A percentile compares a stretch with the other conserved stretches of the same genome.
Conservation (phyloP, 2,113 vertebrate genomes). For the Pontoporia blainvillei region DNA sequence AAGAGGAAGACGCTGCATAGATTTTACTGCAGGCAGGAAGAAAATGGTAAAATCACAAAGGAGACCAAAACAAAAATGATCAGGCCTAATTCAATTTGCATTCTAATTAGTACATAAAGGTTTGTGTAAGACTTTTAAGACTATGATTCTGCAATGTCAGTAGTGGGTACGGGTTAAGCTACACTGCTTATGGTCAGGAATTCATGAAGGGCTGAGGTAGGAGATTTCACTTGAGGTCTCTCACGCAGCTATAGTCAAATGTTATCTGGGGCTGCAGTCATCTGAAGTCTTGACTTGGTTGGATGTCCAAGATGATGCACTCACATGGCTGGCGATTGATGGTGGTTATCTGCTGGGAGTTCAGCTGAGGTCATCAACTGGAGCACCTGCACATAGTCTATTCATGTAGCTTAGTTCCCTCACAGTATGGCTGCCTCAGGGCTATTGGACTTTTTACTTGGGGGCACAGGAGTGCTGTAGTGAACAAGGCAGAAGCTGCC, state of each 20-base stretch:
- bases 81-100: neutral
- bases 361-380: neutral
- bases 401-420: neutral
- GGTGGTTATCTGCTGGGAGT: neutral
- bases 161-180: neutral
- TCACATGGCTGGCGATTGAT: neutral
- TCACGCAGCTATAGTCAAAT: neutral
- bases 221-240: neutral
- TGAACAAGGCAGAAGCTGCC: neutral
- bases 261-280: neutral
- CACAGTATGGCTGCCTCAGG: neutral
- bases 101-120: neutral
- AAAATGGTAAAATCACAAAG: neutral
- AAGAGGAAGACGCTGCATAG: neutral
- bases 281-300: neutral
- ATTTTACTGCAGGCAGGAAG: neutral
- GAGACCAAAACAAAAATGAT: neutral
- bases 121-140: neutral
- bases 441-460: neutral
- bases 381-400: neutral
- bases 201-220: neutral
- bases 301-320: neutral
- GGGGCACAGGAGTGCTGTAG: neutral
- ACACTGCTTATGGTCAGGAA: neutral
- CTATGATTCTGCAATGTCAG: neutral